Percentiles rank a stretch among this genome's conserved stretches.
Evolutionary conservation across 2,113 vertebrate species (phyloP).

Genomic region (Solea senegalensis): DNA sequence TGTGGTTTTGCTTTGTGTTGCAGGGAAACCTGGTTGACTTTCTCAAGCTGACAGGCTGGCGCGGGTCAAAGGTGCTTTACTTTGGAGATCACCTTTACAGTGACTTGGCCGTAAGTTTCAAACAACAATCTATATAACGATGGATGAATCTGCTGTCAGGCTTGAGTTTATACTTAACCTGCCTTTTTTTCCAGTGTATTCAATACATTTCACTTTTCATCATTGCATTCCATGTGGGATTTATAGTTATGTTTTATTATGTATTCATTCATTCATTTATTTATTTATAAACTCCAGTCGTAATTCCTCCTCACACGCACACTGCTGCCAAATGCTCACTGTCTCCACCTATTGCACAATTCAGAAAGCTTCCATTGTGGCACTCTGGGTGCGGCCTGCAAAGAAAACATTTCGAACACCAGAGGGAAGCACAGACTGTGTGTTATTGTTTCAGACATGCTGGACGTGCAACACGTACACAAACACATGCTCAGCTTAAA

Average conservation of each 20-base stretch:
- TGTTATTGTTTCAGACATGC: neutral
- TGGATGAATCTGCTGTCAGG: neutral
- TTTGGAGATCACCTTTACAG: constrained; percentile 98
- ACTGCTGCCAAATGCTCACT: neutral
- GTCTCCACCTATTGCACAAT: neutral
- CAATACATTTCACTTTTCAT: too few relatives aligned
- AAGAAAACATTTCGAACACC: constrained; percentile 2
- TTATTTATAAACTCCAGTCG: too few relatives aligned
- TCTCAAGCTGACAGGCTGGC: constrained; percentile 92
- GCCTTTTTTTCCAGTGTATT: neutral
- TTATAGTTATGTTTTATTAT: neutral
- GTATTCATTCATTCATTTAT: too few relatives aligned
- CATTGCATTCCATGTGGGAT: too few relatives aligned
- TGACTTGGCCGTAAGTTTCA: constrained; percentile 90
- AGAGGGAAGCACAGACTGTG: constrained; percentile 19
- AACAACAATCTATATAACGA: neutral
- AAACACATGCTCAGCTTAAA: too few relatives aligned
- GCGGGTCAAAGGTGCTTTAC: constrained; percentile 94
- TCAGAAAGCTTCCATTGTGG: neutral
- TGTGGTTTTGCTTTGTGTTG: constrained; percentile 34
- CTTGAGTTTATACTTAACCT: neutral
- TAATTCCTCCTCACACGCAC: neutral
- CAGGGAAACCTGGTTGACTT: constrained; percentile 97
- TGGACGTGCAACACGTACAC: neutral
- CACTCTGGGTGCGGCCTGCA: neutral